Evolutionary conservation across 2,888 invertebrate species (phyloP), one percentile per base, ranked within the genome.

Genomic region (Trissonchulus sp.): DNA sequence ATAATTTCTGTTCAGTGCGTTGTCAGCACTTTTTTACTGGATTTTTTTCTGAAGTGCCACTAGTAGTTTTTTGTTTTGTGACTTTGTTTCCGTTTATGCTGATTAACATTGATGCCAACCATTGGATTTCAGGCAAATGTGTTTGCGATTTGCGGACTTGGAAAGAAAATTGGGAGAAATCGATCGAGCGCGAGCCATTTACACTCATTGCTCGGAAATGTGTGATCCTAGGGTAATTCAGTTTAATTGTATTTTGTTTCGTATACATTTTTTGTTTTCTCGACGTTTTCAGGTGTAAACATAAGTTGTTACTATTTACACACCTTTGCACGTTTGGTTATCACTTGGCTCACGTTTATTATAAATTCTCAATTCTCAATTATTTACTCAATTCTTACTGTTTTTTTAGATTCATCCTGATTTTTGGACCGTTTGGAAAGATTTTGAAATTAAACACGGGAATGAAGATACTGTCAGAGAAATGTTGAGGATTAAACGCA

Each of bases 381-480:
- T 30, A 15, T 71, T 34, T 3, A 34, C 68, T 73, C 72, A 72
- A 78, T n/a, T n/a, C n/a, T n/a, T n/a, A n/a, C n/a, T n/a, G n/a
- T n/a, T n/a, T n/a, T 81, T 79, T 76, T 76, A 89, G 88, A 87
- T 89, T 8, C 93, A 94, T 1, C 90, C 90, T 0, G 91, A 93
- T 75, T 99, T 99, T 86, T 99, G 99, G 98, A 93, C 94, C 84
- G 93, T 93, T 0, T 99, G 99, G 99, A 96, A 97, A 85, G 96
- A 98, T 83, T 99, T 99, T 87, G 99, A 99, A 88, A 93, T 98
- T 30, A 90, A 93, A 71, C 98, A 99, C 86, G 99, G 99, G 28
- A 99, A 99, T 87, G 98, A 99, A 86, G 99, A 99, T 84, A 99
- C 99, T 0, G 94, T 99, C 90, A 89, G 97, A 68, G 98, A 99